A percentile compares a stretch with the other conserved stretches of the same genome.
These are phyloP conservation scores for Caerostris darwini DNA, from an alignment of 1,140 invertebrate genomes.

Conservation along the genomic window DNA sequence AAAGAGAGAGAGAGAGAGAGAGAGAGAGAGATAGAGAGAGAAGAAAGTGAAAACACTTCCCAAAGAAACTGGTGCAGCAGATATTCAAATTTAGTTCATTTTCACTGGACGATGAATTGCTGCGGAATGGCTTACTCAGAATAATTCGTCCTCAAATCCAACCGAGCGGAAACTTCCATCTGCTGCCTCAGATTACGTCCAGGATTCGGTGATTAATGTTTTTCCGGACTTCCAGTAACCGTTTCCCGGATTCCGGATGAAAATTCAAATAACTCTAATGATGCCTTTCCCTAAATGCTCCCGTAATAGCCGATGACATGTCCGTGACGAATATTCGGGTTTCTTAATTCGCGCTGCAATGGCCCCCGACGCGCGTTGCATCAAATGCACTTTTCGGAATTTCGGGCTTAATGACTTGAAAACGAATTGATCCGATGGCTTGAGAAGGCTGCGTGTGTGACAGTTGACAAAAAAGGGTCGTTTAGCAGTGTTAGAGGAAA, in stretches of 20 bases:
- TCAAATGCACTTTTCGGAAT: neutral
- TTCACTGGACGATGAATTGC: conserved; percentile 30
- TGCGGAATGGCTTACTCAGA: conserved; percentile 8
- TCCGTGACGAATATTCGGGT: neutral
- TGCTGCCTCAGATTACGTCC: conserved; percentile 30
- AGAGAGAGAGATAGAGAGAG: neutral
- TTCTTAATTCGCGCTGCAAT: conserved; percentile 1
- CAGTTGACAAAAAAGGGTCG: neutral
- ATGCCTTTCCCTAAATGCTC: conserved; percentile 12
- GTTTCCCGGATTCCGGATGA: conserved; percentile 27
- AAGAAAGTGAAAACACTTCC: conserved; percentile 2
- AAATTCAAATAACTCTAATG: conserved; percentile 37
- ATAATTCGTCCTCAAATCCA: conserved; percentile 2
- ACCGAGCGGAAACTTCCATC: conserved; percentile 14
- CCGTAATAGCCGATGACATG: conserved; percentile 5
- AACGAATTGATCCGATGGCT: conserved; percentile 1
- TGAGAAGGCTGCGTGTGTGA: too few species aligned
- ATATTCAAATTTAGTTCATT: conserved; percentile 33
- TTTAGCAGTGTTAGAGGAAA: neutral
- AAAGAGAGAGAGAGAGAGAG: too few species aligned
- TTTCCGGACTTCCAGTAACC: conserved; percentile 30
- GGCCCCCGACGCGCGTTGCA: neutral
- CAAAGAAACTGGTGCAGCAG: neutral
- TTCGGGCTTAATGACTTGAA: conserved; percentile 13
- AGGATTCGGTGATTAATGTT: conserved; percentile 35